These are phyloP conservation scores for human (Homo sapiens) DNA, from an alignment of 2,113 vertebrate genomes.

Conservation along the genomic window GRCh38 chr19:16736001-16736500, in stretches of 20 bases:
- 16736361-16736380: too few relatives aligned
- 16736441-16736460: background rate
- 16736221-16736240: accelerated
- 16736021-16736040: background rate
- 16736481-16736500: background rate
- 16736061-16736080: too few relatives aligned
- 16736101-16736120: too few relatives aligned
- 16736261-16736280: too few relatives aligned
- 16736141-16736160: background rate
- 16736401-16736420: background rate
- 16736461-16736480: background rate
- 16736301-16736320: too few relatives aligned
- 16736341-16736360: too few relatives aligned
- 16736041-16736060: background rate
- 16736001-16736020: background rate
- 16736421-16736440: accelerated
- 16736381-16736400: too few relatives aligned
- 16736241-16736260: too few relatives aligned
- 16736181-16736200: accelerated
- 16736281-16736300: too few relatives aligned
- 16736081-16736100: too few relatives aligned
- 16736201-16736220: accelerated
- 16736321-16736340: too few relatives aligned
- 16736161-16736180: background rate
- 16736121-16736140: background rate